A percentile compares a stretch with the other conserved stretches of the same genome.
These are phyloP conservation scores for Callionymus lyra DNA, from an alignment of 2,113 vertebrate genomes.

Conservation along the genomic window DNA sequence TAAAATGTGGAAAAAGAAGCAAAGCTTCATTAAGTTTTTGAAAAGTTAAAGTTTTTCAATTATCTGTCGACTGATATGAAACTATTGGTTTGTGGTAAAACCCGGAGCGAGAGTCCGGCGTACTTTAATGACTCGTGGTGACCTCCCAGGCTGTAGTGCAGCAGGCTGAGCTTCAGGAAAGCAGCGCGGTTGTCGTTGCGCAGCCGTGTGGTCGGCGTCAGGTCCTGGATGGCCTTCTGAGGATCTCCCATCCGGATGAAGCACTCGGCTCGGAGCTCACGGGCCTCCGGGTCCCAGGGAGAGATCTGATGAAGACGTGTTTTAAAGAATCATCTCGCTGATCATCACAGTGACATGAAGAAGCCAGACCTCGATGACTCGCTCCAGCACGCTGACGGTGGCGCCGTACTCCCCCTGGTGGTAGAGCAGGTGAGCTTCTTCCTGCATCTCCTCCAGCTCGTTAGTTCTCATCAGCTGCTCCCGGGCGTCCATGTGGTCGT, in stretches of 20 bases:
- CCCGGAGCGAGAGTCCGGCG: too few relatives aligned
- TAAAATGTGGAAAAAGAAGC: too few relatives aligned
- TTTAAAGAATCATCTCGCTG: too few relatives aligned
- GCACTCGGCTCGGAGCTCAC: slow-evolving; percentile 74
- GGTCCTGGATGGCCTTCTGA: slow-evolving; percentile 72
- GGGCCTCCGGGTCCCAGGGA: slow-evolving; percentile 71
- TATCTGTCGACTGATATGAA: too few relatives aligned
- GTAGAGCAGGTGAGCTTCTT: slow-evolving; percentile 57
- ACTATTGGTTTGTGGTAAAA: too few relatives aligned
- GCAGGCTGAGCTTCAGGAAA: slow-evolving; percentile 71
- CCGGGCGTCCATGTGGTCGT: slow-evolving; percentile 62
- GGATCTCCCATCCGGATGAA: slow-evolving; percentile 69
- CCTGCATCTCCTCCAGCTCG: slow-evolving; percentile 63
- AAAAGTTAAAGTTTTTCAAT: too few relatives aligned
- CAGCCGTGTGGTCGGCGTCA: slow-evolving; percentile 66
- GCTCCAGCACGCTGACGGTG: slow-evolving; percentile 58
- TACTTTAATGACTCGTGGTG: slow-evolving; percentile 74
- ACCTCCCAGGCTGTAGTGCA: slow-evolving; percentile 72
- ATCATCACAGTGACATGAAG: too few relatives aligned
- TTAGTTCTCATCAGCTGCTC: slow-evolving; percentile 57
- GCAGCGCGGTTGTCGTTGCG: slow-evolving; percentile 75
- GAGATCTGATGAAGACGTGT: slow-evolving; percentile 52
- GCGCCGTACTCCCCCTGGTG: slow-evolving; percentile 61
- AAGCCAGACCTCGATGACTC: slow-evolving; percentile 73
- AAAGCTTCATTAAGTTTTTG: too few relatives aligned